Conservation (phyloP, 2,113 vertebrate species). For the Macquaria australasica region DNA sequence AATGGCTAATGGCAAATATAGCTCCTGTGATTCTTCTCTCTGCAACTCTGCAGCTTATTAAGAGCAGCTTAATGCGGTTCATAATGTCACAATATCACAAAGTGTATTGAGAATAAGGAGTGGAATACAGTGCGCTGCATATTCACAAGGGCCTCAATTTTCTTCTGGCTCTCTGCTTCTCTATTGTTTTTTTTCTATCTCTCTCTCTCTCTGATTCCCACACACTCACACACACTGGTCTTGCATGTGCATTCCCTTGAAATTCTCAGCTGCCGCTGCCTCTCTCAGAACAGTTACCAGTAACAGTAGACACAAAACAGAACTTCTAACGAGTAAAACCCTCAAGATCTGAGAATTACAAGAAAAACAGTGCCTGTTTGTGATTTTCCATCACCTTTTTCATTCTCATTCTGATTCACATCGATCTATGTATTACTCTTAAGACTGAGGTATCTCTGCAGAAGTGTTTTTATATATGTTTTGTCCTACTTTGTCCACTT, state of each 20-base stretch:
- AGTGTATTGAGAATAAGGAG: neutral
- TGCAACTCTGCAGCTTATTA: constrained; percentile 50
- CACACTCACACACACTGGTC: neutral
- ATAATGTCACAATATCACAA: constrained; percentile 21
- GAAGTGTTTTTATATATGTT: constrained; percentile 4
- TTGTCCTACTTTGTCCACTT: constrained; percentile 22
- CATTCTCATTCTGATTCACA: neutral
- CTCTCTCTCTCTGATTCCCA: neutral
- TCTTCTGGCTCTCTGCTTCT: neutral
- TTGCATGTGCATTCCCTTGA: constrained; percentile 8
- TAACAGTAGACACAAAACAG: constrained; percentile 24
- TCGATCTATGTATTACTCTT: neutral
- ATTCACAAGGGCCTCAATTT: constrained; percentile 1
- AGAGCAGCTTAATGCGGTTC: constrained; percentile 39
- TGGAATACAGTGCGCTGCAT: neutral
- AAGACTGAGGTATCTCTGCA: neutral
- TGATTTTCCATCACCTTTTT: constrained; percentile 5
- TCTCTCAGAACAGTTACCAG: constrained; percentile 19
- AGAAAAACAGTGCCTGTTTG: neutral
- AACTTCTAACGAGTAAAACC: constrained; percentile 48
- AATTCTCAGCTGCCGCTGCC: constrained; percentile 69
- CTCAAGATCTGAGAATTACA: constrained; percentile 12
- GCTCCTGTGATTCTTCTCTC: constrained; percentile 55
- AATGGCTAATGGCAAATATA: constrained; percentile 67
- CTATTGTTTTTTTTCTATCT: neutral